These are phyloP conservation scores for Phortica magna DNA, from an alignment of 2,888 invertebrate species.

Conservation along the genomic window DNA sequence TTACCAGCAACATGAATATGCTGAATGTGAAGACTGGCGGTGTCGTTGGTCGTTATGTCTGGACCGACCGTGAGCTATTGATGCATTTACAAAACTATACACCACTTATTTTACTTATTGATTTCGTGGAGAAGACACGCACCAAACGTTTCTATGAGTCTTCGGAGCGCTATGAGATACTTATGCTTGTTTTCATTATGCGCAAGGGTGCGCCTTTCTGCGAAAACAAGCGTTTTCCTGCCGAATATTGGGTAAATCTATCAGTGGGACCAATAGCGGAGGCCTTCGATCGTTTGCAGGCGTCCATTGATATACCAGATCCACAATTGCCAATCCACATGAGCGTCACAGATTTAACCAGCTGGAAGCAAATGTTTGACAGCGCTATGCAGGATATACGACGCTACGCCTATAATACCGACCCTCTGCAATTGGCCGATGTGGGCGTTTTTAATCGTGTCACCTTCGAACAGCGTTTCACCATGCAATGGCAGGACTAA, in stretches of 20 bases:
- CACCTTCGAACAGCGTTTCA: conserved; percentile 68
- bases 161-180: conserved; percentile 71
- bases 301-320: conserved; percentile 71
- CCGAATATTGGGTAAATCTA: conserved; percentile 73
- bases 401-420: conserved; percentile 67
- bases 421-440: conserved; percentile 69
- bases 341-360: conserved; percentile 71
- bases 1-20: conserved; percentile 58
- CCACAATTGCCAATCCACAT: conserved; percentile 72
- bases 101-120: conserved; percentile 68
- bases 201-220: conserved; percentile 72
- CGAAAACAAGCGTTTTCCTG: conserved; percentile 74
- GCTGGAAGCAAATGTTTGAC: conserved; percentile 73
- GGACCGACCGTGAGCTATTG: conserved; percentile 69
- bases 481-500: conserved; percentile 69
- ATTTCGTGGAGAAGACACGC: conserved; percentile 73
- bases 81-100: conserved; percentile 74
- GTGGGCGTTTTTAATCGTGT: conserved; percentile 67
- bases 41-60: conserved; percentile 56
- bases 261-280: conserved; percentile 71
- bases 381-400: conserved; percentile 68
- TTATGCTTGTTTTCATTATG: conserved; percentile 72
- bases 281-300: conserved; percentile 68
- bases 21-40: conserved; percentile 52
- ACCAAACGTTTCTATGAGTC: conserved; percentile 73